These are phyloP conservation scores for Thumatha senex DNA, from an alignment of 2,888 invertebrate species.

Conservation along the genomic window DNA sequence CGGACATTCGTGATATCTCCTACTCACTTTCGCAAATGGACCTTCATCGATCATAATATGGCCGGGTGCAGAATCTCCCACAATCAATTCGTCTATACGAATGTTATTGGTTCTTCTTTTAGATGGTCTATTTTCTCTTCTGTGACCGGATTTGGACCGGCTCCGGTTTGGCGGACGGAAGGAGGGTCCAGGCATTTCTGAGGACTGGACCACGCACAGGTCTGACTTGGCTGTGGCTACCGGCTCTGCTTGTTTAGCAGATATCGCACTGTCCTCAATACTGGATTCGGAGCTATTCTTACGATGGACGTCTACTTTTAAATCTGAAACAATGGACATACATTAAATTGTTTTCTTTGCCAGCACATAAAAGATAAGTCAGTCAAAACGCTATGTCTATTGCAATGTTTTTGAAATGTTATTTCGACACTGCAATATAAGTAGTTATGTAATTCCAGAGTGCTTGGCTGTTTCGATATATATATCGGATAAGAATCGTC, in stretches of 20 bases:
- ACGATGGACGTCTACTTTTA: constrained; percentile 96
- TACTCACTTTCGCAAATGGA: constrained; percentile 72
- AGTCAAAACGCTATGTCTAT: no score
- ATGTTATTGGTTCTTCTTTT: constrained; percentile 61
- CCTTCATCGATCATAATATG: constrained; percentile 71
- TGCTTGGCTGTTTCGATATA: no score
- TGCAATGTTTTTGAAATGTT: no score
- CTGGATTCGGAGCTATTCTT: constrained; percentile 96
- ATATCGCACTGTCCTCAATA: constrained; percentile 86
- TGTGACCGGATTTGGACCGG: constrained; percentile 61
- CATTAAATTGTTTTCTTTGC: no score
- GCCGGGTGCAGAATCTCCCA: constrained; percentile 61
- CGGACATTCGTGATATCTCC: constrained; percentile 70
- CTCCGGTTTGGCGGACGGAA: constrained; percentile 59
- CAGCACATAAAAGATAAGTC: no score
- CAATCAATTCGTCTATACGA: constrained; percentile 68
- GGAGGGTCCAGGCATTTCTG: constrained; percentile 58
- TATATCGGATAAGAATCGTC: no score
- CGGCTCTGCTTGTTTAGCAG: constrained; percentile 66
- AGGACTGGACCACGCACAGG: constrained; percentile 61
- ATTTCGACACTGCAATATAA: no score
- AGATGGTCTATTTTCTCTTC: constrained; percentile 60
- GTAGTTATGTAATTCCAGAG: no score
- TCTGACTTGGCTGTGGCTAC: constrained; percentile 67
- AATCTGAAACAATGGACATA: constrained; percentile 81